Conservation (phyloP, 2,113 vertebrate species). For the Sterna hirundo region DNA sequence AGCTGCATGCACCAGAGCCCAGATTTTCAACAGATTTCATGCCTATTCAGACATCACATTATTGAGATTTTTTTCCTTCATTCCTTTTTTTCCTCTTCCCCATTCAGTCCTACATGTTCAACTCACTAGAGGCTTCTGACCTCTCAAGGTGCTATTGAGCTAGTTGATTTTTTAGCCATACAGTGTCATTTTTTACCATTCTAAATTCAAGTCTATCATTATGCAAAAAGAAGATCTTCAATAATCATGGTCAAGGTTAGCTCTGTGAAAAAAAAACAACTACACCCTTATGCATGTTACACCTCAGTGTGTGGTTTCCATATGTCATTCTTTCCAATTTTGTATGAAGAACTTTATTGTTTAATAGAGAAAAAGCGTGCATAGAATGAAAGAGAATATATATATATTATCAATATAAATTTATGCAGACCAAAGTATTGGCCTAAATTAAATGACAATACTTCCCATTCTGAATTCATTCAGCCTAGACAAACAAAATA, state of each 20-base stretch:
- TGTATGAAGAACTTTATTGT: not conserved
- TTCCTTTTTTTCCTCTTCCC: not conserved
- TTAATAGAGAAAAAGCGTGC: not conserved
- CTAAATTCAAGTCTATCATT: not conserved
- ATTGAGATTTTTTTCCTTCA: not conserved
- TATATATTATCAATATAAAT: constrained; percentile 41
- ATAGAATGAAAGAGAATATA: not conserved
- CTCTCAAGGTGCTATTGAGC: not conserved
- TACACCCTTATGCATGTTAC: not conserved
- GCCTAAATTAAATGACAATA: constrained; percentile 59
- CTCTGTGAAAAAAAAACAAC: not conserved
- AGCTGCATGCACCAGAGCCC: not conserved
- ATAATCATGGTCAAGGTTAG: not conserved
- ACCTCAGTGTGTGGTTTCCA: not conserved
- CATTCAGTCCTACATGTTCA: not conserved
- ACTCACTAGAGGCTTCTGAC: not conserved
- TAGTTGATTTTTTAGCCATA: not conserved
- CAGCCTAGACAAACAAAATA: constrained; percentile 69
- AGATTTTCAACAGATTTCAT: not conserved
- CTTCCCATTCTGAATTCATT: constrained; percentile 56
- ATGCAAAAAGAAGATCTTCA: not conserved
- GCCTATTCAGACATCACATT: not conserved
- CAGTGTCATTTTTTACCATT: not conserved
- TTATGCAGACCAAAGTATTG: constrained; percentile 9
- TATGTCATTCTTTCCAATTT: not conserved